phyloP scores from a whole-genome alignment of 2,888 invertebrate species.

The Lordiphosa fenestrarum region DNA sequence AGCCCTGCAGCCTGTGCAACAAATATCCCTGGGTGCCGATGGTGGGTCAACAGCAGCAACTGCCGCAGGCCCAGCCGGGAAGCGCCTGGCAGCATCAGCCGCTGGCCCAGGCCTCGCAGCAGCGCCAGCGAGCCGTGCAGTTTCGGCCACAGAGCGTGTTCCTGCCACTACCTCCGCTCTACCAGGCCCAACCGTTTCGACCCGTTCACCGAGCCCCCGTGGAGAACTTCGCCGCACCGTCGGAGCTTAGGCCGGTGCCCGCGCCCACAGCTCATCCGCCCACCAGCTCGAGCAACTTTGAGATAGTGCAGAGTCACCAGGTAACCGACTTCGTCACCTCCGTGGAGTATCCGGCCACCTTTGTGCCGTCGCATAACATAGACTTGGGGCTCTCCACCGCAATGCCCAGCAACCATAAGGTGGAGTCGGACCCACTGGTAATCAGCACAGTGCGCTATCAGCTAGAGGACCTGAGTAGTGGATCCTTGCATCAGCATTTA shows the following conservation, averaged over 20 bases:
- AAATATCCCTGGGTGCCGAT: slow-evolving; percentile 91
- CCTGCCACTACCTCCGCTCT: slow-evolving; percentile 83
- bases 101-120: slow-evolving; percentile 45
- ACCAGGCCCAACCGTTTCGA: slow-evolving; percentile 83
- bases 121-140: slow-evolving; percentile 52
- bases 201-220: slow-evolving; percentile 17
- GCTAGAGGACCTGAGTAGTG: slow-evolving; percentile 62
- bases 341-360: slow-evolving; percentile 86
- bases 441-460: slow-evolving; percentile 67
- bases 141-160: slow-evolving; percentile 47
- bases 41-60: slow-evolving; percentile 66
- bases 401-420: slow-evolving; percentile 35
- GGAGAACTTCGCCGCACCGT: slow-evolving; percentile 73
- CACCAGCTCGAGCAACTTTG: slow-evolving; percentile 62
- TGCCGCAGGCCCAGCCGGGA: neutral
- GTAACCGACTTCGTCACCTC: slow-evolving; percentile 86
- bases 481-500: slow-evolving; percentile 61
- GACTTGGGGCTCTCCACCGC: slow-evolving; percentile 80
- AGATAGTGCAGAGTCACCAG: slow-evolving; percentile 83
- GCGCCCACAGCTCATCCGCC: slow-evolving; percentile 6
- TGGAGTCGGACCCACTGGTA: slow-evolving; percentile 23
- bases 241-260: slow-evolving; percentile 68
- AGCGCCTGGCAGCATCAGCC: slow-evolving; percentile 30
- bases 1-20: slow-evolving; percentile 89
- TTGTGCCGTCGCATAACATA: slow-evolving; percentile 82